Percentiles rank a stretch among this genome's conserved stretches.
Evolutionary conservation across 2,797 vertebrate genomes (phyloP).

Genomic region (Gymnothorax javanicus): DNA sequence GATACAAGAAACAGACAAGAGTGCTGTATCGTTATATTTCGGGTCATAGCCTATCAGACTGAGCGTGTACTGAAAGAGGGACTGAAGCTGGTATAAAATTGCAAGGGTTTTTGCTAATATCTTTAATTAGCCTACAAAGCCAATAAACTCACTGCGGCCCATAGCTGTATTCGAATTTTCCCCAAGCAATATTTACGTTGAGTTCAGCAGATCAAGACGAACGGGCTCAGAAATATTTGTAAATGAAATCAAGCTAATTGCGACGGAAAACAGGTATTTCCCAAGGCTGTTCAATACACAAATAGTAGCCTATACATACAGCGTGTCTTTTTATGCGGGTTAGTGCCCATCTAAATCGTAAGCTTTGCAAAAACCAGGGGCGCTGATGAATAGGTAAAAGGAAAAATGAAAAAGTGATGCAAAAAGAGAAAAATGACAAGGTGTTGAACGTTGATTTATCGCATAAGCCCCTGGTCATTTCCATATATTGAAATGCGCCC

Average conservation of each 20-base stretch:
- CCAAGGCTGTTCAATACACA: slow-evolving; percentile 30
- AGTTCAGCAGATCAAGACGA: background rate
- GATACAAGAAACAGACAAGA: background rate
- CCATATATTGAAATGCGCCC: slow-evolving; percentile 84
- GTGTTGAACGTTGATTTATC: slow-evolving; percentile 80
- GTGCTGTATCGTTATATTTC: background rate
- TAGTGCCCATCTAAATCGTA: background rate
- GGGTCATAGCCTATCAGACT: background rate
- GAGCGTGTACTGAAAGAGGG: background rate
- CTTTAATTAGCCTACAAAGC: background rate
- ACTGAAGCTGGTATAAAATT: background rate
- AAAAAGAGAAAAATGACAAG: slow-evolving; percentile 64
- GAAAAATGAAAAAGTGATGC: slow-evolving; percentile 56
- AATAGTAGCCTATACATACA: background rate
- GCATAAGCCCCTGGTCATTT: slow-evolving; percentile 81
- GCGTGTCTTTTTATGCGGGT: background rate
- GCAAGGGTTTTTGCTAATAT: background rate
- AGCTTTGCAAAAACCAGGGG: slow-evolving; percentile 26
- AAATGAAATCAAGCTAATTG: background rate
- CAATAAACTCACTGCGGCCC: background rate
- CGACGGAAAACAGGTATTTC: background rate
- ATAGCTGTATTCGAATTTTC: background rate
- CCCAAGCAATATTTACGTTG: background rate
- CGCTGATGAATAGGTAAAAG: slow-evolving; percentile 47
- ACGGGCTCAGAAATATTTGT: background rate